A percentile compares a stretch with the other conserved stretches of the same genome.
These are phyloP conservation scores for Nyctibius bracteatus DNA, from an alignment of 2,113 vertebrate species.

Conservation along the genomic window DNA sequence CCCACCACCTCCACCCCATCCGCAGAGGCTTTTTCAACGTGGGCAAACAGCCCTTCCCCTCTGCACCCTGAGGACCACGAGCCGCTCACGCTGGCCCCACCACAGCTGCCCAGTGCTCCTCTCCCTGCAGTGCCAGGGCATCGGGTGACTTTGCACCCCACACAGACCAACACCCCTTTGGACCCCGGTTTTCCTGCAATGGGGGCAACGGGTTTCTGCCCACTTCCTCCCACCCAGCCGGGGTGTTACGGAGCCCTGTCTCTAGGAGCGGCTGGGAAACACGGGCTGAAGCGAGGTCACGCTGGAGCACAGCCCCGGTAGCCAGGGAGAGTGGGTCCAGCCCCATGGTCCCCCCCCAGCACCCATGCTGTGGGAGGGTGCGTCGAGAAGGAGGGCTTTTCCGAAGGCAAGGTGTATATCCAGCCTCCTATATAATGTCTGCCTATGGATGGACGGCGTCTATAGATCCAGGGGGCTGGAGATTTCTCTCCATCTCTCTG, in stretches of 20 bases:
- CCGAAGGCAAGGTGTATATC: background rate
- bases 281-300: background rate
- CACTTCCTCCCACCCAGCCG: accelerated
- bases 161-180: accelerated
- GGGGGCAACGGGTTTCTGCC: background rate
- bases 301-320: background rate
- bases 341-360: background rate
- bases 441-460: background rate
- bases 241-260: accelerated
- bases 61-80: background rate
- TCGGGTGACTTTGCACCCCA: background rate
- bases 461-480: background rate
- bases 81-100: background rate
- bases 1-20: background rate
- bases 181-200: accelerated
- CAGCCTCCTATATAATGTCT: background rate
- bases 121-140: too few species aligned
- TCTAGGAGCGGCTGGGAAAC: accelerated
- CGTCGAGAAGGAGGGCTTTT: background rate
- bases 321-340: accelerated
- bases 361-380: too few species aligned
- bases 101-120: too few species aligned
- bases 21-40: accelerated
- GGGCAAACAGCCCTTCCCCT: accelerated
- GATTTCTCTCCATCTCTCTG: background rate